These are phyloP conservation scores for Philantomba maxwellii DNA, from an alignment of 2,113 vertebrate genomes.

Conservation along the genomic window DNA sequence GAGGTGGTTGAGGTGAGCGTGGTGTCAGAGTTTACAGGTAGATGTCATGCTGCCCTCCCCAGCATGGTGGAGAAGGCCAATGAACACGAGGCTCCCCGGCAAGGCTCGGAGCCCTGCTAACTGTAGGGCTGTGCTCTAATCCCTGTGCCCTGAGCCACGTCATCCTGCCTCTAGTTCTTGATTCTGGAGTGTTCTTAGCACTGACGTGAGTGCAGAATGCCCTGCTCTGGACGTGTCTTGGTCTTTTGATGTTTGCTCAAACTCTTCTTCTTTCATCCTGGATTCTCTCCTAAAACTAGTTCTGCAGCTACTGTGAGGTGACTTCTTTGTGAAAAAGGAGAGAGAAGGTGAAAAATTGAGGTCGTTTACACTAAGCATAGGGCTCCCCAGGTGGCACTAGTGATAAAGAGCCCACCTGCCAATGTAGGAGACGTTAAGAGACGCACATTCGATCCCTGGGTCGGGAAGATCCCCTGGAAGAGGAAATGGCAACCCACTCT, in stretches of 20 bases:
- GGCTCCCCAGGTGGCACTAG: neutral
- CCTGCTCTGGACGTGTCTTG: neutral
- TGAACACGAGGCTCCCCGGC: neutral
- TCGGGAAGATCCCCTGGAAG: neutral
- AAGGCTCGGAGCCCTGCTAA: neutral
- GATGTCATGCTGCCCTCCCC: too few relatives aligned
- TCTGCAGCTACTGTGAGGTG: neutral
- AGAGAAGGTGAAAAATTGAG: neutral
- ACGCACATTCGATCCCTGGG: neutral
- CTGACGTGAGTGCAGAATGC: neutral
- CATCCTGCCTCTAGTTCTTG: neutral
- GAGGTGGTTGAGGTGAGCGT: constrained; percentile 48
- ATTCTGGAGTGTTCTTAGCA: neutral
- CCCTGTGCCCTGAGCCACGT: neutral
- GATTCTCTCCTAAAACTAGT: neutral
- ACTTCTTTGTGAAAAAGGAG: neutral
- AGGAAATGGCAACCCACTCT: too few relatives aligned
- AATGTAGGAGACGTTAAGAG: neutral
- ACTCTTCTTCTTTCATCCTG: neutral
- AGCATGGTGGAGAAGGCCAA: accelerated
- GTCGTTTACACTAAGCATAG: neutral
- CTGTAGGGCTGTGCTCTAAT: neutral
- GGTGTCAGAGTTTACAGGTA: neutral
- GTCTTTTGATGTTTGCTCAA: neutral
- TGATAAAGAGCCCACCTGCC: neutral